Conservation (phyloP, 2,797 vertebrate species). For the Pogonophryne albipinna region DNA sequence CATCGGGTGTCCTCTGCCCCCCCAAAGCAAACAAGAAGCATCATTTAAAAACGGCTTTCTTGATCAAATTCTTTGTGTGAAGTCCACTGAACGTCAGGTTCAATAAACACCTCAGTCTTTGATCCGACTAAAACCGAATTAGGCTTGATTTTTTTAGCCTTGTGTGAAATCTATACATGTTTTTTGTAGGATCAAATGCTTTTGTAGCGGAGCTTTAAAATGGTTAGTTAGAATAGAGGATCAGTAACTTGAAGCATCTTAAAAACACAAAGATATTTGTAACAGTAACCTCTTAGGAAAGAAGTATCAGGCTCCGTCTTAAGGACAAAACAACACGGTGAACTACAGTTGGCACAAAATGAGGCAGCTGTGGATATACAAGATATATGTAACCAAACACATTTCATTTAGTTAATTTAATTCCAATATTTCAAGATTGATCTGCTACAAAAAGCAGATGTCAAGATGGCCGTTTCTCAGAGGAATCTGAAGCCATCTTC, state of each 20-base stretch:
- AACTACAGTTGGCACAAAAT: slow-evolving; percentile 50
- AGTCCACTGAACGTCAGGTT: slow-evolving; percentile 6
- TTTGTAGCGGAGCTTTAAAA: slow-evolving; percentile 30
- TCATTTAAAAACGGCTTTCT: neutral
- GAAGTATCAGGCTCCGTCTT: slow-evolving; percentile 16
- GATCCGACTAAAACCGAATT: neutral
- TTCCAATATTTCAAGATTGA: neutral
- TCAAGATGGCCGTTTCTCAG: slow-evolving; percentile 13
- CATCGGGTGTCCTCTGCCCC: neutral
- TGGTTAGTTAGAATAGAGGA: neutral
- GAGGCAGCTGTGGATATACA: slow-evolving; percentile 28
- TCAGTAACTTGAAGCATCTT: neutral
- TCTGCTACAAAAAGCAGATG: neutral
- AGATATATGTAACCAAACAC: slow-evolving; percentile 2
- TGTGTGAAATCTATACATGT: neutral
- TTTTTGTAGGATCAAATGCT: neutral
- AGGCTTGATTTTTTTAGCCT: neutral
- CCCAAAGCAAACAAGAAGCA: slow-evolving; percentile 7
- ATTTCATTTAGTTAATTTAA: neutral
- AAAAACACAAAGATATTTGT: slow-evolving; percentile 16
- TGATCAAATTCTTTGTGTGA: slow-evolving; percentile 17
- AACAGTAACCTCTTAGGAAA: slow-evolving; percentile 29
- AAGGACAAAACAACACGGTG: slow-evolving; percentile 1
- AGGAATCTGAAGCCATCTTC: slow-evolving; percentile 15
- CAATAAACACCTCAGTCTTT: slow-evolving; percentile 1